Percentiles rank a stretch among this genome's conserved stretches.
phyloP scores from a whole-genome alignment of 2,113 vertebrate genomes.

The Octodon degus region DNA sequence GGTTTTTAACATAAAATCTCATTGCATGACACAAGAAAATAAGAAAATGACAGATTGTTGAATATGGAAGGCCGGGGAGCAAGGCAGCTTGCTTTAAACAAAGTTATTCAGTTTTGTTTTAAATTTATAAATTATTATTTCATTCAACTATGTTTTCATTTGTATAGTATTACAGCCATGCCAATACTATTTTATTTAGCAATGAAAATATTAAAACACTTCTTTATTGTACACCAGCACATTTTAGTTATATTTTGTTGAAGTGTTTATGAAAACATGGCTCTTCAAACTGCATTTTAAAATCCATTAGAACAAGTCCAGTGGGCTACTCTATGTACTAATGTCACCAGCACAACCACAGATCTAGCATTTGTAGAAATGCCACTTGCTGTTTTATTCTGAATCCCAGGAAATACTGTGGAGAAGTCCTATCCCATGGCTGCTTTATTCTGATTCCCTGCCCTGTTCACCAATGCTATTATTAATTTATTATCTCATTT shows the following conservation, averaged over 20 bases:
- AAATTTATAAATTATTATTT: slow-evolving; percentile 56
- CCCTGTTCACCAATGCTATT: neutral
- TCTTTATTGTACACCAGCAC: neutral
- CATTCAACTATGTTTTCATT: slow-evolving; percentile 41
- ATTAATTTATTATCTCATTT: neutral
- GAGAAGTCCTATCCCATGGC: neutral
- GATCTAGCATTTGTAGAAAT: neutral
- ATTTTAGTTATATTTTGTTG: neutral
- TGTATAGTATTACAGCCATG: neutral
- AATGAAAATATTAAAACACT: neutral
- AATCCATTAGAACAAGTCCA: neutral
- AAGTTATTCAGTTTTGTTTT: slow-evolving; percentile 30
- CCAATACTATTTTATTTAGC: neutral
- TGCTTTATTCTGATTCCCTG: slow-evolving; percentile 27
- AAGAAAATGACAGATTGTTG: slow-evolving; percentile 11
- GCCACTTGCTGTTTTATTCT: neutral
- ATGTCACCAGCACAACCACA: neutral
- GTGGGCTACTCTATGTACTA: neutral
- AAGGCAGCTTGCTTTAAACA: slow-evolving; percentile 32
- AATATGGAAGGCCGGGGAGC: neutral
- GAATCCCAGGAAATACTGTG: neutral
- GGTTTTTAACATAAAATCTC: slow-evolving; percentile 19
- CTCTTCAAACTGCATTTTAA: neutral
- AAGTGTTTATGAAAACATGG: slow-evolving; percentile 23
- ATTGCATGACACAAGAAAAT: neutral